Percentiles rank a stretch among this genome's conserved stretches.
Conservation (phyloP, 2,888 invertebrate species). For the Shargacucullia verbasci region DNA sequence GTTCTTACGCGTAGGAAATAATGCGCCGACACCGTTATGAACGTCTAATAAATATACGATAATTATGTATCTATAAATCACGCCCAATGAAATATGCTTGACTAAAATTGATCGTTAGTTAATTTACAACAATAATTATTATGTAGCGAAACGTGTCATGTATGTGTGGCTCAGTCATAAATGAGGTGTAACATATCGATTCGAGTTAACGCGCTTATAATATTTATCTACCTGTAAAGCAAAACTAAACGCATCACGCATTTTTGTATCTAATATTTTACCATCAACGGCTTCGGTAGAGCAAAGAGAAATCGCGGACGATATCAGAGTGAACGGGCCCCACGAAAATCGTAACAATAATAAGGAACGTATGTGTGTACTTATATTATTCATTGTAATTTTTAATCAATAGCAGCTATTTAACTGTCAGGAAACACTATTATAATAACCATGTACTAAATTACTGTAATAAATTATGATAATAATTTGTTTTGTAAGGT, state of each 20-base stretch:
- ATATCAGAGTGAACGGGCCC: no score
- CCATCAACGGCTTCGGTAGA: no score
- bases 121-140: conserved; percentile 29
- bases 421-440: conserved; percentile 12
- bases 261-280: no score
- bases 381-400: no score
- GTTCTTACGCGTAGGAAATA: neutral
- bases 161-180: conserved; percentile 10
- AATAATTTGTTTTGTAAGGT: no score
- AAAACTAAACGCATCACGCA: no score
- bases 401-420: neutral
- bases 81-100: conserved; percentile 5
- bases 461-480: neutral
- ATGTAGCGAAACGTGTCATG: conserved; percentile 13
- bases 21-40: neutral
- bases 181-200: conserved; percentile 23
- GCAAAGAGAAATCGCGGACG: no score
- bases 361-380: no score
- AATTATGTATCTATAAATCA: conserved; percentile 27
- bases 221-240: no score
- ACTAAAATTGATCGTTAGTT: conserved; percentile 23
- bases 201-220: neutral
- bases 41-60: conserved; percentile 13
- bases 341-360: no score
- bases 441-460: conserved; percentile 1